Percentiles rank a stretch among this genome's conserved stretches.
Evolutionary conservation across 2,797 vertebrate genomes (phyloP).

Genomic region (Cephalopachus bancanus): DNA sequence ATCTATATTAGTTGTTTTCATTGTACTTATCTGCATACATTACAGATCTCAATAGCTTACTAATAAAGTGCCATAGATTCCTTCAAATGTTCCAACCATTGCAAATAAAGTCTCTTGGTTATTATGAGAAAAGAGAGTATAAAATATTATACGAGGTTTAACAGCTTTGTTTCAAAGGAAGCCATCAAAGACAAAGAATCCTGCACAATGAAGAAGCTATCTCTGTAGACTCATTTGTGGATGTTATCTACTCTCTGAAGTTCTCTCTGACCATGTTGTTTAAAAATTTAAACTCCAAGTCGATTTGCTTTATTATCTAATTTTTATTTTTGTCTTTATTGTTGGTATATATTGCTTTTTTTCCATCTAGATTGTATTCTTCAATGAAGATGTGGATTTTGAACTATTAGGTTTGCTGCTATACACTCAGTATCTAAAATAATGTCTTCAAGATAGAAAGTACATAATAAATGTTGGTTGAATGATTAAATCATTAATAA

Average conservation of each 20-base stretch:
- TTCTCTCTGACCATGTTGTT: not conserved
- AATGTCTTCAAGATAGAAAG: not conserved
- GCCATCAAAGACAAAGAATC: not conserved
- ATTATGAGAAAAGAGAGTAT: not conserved
- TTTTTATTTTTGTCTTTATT: not conserved
- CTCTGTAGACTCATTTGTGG: not conserved
- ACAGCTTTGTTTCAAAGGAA: conserved; percentile 1
- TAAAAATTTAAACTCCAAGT: not conserved
- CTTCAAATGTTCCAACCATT: not conserved
- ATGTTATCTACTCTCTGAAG: not conserved
- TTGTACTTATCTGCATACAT: not conserved
- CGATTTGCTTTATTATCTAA: not conserved
- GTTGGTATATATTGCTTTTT: not conserved
- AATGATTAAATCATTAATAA: not conserved
- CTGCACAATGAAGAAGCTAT: not conserved
- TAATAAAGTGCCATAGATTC: not conserved
- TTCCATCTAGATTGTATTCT: not conserved
- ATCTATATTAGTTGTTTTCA: not conserved
- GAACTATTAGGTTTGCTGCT: not conserved
- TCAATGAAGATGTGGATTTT: not conserved
- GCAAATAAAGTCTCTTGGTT: not conserved
- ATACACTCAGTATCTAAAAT: not conserved
- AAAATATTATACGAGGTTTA: not conserved
- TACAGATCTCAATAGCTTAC: not conserved
- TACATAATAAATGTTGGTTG: not conserved